Percentiles rank a stretch among this genome's conserved stretches.
These are phyloP conservation scores for Alethe diademata DNA, from an alignment of 2,113 vertebrate genomes.

Conservation along the genomic window DNA sequence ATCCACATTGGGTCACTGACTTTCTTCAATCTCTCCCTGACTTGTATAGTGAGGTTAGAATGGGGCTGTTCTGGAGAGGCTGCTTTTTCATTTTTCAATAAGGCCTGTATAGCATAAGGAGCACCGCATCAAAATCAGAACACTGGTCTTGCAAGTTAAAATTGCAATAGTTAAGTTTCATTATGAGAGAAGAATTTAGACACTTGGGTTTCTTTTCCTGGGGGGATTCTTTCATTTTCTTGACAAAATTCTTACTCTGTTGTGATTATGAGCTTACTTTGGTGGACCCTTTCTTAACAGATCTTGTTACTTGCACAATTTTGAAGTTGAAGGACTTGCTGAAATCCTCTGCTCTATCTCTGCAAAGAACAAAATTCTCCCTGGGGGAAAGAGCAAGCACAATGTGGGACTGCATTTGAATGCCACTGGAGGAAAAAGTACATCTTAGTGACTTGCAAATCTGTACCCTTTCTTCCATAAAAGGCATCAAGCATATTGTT, in stretches of 20 bases:
- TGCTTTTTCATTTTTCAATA: neutral
- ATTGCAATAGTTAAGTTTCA: neutral
- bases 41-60: neutral
- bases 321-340: neutral
- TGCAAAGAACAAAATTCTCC: neutral
- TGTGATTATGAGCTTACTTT: neutral
- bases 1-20: neutral
- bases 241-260: neutral
- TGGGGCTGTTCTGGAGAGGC: neutral
- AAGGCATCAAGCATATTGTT: neutral
- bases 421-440: neutral
- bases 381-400: neutral
- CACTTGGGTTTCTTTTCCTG: neutral
- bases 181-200: neutral
- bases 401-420: neutral
- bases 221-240: neutral
- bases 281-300: neutral
- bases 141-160: neutral
- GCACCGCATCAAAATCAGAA: neutral
- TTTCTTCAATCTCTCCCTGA: neutral
- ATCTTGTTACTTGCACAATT: neutral
- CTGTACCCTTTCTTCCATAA: neutral
- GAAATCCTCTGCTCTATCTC: neutral
- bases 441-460: neutral
- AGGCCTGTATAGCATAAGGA: neutral